A percentile compares a stretch with the other conserved stretches of the same genome.
Evolutionary conservation across 2,888 invertebrate genomes (phyloP).

Genomic region (Agrochola lychnidis): DNA sequence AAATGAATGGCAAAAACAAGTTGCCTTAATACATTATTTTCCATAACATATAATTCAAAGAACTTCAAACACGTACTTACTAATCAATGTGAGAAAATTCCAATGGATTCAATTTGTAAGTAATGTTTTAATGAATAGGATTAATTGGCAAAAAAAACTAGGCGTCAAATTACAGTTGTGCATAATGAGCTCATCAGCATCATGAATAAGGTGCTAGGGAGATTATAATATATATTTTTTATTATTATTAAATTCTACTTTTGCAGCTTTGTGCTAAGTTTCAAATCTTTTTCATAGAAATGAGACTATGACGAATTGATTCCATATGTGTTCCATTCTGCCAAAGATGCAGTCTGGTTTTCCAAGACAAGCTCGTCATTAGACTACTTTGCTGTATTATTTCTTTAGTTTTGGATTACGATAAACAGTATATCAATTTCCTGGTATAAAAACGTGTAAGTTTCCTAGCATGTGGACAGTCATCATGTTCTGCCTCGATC

Average conservation of each 20-base stretch:
- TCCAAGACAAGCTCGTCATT: neutral
- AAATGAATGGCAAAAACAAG: conserved; percentile 49
- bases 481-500: conserved; percentile 73
- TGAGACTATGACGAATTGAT: neutral
- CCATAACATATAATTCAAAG: conserved; percentile 20
- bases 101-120: neutral
- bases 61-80: conserved; percentile 13
- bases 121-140: neutral
- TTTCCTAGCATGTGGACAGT: conserved; percentile 52
- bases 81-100: conserved; percentile 2
- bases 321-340: neutral
- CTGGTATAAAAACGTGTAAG: conserved; percentile 16
- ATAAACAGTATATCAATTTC: conserved; percentile 9
- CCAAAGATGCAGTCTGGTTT: neutral
- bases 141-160: neutral
- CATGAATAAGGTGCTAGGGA: neutral
- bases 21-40: conserved; percentile 37
- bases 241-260: neutral
- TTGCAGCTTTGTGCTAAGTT: neutral
- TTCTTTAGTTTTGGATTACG: neutral
- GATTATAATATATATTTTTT: neutral
- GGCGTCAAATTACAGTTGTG: neutral
- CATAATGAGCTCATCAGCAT: neutral
- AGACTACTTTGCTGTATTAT: neutral
- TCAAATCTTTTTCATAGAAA: conserved; percentile 2